A percentile compares a stretch with the other conserved stretches of the same genome.
phyloP scores from a whole-genome alignment of 1,140 invertebrate genomes.

The Drosophila bifasciata region DNA sequence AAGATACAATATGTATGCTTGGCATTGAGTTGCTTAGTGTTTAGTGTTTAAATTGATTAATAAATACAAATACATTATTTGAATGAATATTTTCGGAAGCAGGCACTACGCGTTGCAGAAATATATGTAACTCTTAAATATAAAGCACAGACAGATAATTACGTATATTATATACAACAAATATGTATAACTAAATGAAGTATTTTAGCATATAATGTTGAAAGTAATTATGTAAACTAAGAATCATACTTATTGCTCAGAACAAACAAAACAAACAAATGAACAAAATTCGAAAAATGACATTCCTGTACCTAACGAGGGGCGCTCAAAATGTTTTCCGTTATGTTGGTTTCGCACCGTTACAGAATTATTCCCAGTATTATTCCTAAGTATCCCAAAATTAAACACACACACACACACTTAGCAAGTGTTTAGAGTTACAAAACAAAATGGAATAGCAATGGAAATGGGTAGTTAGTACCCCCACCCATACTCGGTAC shows the following conservation, averaged over 20 bases:
- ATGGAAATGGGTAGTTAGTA: not conserved
- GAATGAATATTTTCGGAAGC: slow-evolving; percentile 47
- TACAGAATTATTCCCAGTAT: too few relatives aligned
- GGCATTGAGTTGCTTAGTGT: slow-evolving; percentile 69
- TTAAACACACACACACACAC: not conserved
- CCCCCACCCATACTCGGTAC: slow-evolving; percentile 5
- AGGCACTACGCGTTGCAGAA: slow-evolving; percentile 36
- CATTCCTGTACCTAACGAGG: slow-evolving; percentile 22
- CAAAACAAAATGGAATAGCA: slow-evolving; percentile 13
- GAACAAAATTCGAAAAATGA: too few relatives aligned
- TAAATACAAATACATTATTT: slow-evolving; percentile 40
- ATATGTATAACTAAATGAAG: slow-evolving; percentile 50
- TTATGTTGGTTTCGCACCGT: slow-evolving; percentile 23
- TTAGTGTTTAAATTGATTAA: slow-evolving; percentile 54
- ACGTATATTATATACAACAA: slow-evolving; percentile 41
- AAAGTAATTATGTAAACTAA: slow-evolving; percentile 38
- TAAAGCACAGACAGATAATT: slow-evolving; percentile 49
- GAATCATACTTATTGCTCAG: slow-evolving; percentile 44
- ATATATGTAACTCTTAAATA: slow-evolving; percentile 44
- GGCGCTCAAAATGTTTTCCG: slow-evolving; percentile 19
- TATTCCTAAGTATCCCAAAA: too few relatives aligned
- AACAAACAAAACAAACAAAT: slow-evolving; percentile 14
- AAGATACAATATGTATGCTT: slow-evolving; percentile 58
- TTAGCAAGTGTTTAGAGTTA: slow-evolving; percentile 20
- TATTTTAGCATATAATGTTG: slow-evolving; percentile 60